Percentiles rank a stretch among this genome's conserved stretches.
Evolutionary conservation across 64 coral and sea anemone species (phyloP).

Genomic region (Trachythela sp.): DNA sequence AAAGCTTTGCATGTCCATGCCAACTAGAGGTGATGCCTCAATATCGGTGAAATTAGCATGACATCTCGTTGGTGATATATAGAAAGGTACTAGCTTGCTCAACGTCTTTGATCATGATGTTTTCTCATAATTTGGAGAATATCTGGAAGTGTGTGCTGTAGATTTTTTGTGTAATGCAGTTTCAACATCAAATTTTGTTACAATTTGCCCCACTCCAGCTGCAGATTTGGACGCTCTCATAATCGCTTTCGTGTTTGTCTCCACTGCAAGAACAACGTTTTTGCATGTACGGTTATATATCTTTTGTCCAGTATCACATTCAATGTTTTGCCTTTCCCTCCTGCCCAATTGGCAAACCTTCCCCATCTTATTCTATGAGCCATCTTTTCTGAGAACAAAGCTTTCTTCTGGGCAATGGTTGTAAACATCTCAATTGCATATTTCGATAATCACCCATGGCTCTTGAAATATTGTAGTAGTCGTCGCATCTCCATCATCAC

Average conservation of each 20-base stretch:
- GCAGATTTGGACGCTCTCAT: conserved; percentile 46
- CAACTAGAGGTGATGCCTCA: conserved; percentile 21
- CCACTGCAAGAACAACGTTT: conserved; percentile 52
- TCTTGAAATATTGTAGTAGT: conserved; percentile 38
- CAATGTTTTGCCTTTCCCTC: conserved; percentile 41
- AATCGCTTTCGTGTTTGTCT: conserved; percentile 58
- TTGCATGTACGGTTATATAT: conserved; percentile 46
- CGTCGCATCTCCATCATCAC: conserved; percentile 45
- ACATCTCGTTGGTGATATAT: conserved; percentile 18
- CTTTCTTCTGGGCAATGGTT: conserved; percentile 47
- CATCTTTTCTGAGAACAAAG: conserved; percentile 49
- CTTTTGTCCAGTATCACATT: conserved; percentile 43
- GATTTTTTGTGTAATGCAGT: conserved; percentile 35
- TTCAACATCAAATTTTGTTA: conserved; percentile 27
- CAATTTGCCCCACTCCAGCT: conserved; percentile 49
- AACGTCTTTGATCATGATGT: conserved; percentile 39
- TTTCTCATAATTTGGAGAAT: conserved; percentile 40
- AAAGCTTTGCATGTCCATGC: conserved; percentile 18
- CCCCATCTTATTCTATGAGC: conserved; percentile 48
- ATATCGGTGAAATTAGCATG: conserved; percentile 47
- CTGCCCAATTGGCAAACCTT: conserved; percentile 52
- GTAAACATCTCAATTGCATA: conserved; percentile 63
- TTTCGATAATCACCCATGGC: conserved; percentile 13
- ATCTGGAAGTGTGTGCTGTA: conserved; percentile 22
- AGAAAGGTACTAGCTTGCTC: conserved; percentile 39